phyloP scores from a whole-genome alignment of 2,797 vertebrate genomes.

The Alfaro cultratus region DNA sequence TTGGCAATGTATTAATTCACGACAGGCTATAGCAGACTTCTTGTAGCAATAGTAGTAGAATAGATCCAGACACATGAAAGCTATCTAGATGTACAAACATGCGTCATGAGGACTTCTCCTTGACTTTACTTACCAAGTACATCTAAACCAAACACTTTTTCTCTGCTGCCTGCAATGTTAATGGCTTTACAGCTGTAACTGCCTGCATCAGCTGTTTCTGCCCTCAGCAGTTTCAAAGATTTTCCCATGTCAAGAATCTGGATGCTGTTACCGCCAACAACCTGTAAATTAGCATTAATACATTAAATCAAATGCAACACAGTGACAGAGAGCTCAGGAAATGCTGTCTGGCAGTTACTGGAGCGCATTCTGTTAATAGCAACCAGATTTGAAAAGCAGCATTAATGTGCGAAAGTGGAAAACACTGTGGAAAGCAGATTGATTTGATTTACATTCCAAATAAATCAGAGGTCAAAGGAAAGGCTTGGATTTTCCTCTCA shows the following conservation, averaged over 20 bases:
- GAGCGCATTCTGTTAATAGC: neutral
- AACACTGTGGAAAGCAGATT: constrained; percentile 12
- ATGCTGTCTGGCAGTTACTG: constrained; percentile 19
- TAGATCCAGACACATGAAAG: neutral
- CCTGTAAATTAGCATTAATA: constrained; percentile 74
- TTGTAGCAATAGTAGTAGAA: neutral
- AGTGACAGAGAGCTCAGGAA: constrained; percentile 20
- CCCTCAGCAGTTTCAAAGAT: constrained; percentile 86
- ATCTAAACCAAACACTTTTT: constrained; percentile 88
- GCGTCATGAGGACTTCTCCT: neutral
- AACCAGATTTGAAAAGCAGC: constrained; percentile 13
- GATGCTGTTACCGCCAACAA: constrained; percentile 80
- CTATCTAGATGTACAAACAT: neutral
- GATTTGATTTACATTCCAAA: constrained; percentile 37
- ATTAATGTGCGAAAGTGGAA: constrained; percentile 10
- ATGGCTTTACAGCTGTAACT: constrained; percentile 90
- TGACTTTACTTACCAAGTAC: constrained; percentile 83
- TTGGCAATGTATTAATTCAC: neutral
- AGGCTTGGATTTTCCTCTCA: constrained; percentile 24
- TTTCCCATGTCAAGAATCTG: constrained; percentile 88
- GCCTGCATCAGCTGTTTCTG: constrained; percentile 81
- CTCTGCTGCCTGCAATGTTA: constrained; percentile 90
- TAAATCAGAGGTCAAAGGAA: constrained; percentile 44
- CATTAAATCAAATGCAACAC: constrained; percentile 19
- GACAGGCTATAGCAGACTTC: neutral